Evolutionary conservation across 2,888 invertebrate genomes (phyloP), one percentile per base, ranked within the genome.

Genomic region (Nematopogon swammerdamellus): DNA sequence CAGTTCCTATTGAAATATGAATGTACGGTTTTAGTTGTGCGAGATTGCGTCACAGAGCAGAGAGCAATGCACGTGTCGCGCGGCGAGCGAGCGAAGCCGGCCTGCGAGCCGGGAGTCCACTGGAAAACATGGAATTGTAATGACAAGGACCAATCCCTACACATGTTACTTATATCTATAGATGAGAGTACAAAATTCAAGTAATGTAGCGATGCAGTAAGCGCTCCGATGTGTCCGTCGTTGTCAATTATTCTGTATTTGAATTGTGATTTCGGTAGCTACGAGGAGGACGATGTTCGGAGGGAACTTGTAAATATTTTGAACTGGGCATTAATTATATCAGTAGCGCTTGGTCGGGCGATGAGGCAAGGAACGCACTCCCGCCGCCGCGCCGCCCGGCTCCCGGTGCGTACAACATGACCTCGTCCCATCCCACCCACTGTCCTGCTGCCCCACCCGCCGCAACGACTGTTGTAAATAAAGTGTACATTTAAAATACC

Each of bases 201-300:
- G 36, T 71, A 72, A 68, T 63, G 56, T 74, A 73, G 71, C 36
- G 63, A 72, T 67, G 73, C 73, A 70, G 68, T 67, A 25, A 71
- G 73, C 73, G 74, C 71, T 68, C 68, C 68, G 73, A 71, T 70
- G 75, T 73, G 79, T 77, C 77, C 77, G 75, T 75, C 74, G 72
- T 77, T 72, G 79, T 79, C 79, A 79, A 79, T 79, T 79, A 79
- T 72, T 75, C 72, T 70, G 72, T 72, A 76, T 72, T 72, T 74
- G 72, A 76, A 77, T 75, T 79, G 79, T 79, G 79, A 79, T 79
- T 25, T 77, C 72, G 76, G 76, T 79, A 79, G 77, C 75, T 79
- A 77, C 75, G 71, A 77, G 76, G 76, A 77, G 76, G 76, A 72
- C 66, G 74, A 76, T 74, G 74, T 70, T 76, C 74, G 75, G 75